Conservation (phyloP, 2,888 invertebrate genomes). For the Andrena chrysosceles region DNA sequence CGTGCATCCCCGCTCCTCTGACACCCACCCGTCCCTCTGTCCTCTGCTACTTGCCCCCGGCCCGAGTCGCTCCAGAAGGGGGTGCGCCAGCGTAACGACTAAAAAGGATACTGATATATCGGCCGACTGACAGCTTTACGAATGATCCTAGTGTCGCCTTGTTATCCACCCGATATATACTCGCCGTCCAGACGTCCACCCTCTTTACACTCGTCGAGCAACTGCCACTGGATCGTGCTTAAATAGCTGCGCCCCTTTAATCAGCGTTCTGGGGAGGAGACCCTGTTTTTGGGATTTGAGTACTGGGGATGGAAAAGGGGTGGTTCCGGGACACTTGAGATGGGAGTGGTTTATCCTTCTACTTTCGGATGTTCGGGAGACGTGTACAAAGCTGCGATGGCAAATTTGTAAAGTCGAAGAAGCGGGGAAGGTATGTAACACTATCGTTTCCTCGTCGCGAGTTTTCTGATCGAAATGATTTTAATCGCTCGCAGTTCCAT, state of each 20-base stretch:
- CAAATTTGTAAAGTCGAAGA: too few species aligned
- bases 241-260: constrained; percentile 37
- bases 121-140: constrained; percentile 72
- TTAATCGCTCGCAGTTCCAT: too few species aligned
- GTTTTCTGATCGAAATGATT: too few species aligned
- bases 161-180: constrained; percentile 69
- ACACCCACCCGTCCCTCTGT: not conserved
- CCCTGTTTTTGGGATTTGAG: not conserved
- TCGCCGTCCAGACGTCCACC: constrained; percentile 41
- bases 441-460: too few species aligned
- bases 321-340: not conserved
- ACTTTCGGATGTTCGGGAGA: too few species aligned
- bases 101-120: constrained; percentile 75
- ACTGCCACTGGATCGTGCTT: constrained; percentile 12
- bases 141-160: constrained; percentile 71
- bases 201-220: constrained; percentile 19
- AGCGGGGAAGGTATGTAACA: too few species aligned
- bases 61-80: constrained; percentile 54
- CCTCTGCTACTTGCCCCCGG: constrained; percentile 41
- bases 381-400: too few species aligned
- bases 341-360: not conserved
- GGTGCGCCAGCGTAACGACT: constrained; percentile 71
- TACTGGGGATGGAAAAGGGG: not conserved
- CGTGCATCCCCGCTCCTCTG: constrained; percentile 1
- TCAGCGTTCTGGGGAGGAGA: constrained; percentile 9